Evolutionary conservation across 1,140 invertebrate species (phyloP), one percentile per base, ranked within the genome.

Genomic region (Lordiphosa mommai): DNA sequence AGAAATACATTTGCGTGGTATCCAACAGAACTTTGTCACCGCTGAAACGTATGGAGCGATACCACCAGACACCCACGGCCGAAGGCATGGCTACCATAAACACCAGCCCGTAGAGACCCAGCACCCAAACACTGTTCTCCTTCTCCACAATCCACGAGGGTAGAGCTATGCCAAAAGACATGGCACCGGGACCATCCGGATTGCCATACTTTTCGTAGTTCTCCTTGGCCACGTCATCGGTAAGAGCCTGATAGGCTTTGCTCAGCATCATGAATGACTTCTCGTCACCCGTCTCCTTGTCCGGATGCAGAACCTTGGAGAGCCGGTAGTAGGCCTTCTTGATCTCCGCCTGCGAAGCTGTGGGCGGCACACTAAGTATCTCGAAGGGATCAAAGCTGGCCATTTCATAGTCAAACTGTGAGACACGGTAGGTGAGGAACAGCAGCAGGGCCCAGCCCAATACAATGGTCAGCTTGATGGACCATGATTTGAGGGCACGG

Each of bases 111-210:
- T 99, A 99, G 0, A 98, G 91, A 9, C 97, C 97, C 32, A 99
- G 91, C 5, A 99, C 98, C 96, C 97, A 99, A 29, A 99, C 93
- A 68, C 97, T 99, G 89, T 99, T 99, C 90, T 99, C 96, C 89
- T 99, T 98, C 88, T 99, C 98, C n/a, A 99, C 97, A 89, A 99
- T 99, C 98, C 98, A 99, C 48, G 98, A 99, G 12, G 99, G 99
- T 36, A 99, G 90, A 34, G 98, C 99, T 89, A 99, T 99, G 64
- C 99, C 98, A 93, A 99, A 99, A 74, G 96, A 97, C 93, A 98
- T 99, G 13, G 97, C 97, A 66, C 97, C 97, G 23, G 99, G 99
- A 3, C 99, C 99, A 93, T 99, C 98, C 8, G 98, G 98, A 92
- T 99, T 99, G 30, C 99, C 99, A 92, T 99, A 99, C 89, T 97